Percentiles rank a stretch among this genome's conserved stretches.
Evolutionary conservation across 2,797 vertebrate species (phyloP).

Genomic region (Phataginus tricuspis): DNA sequence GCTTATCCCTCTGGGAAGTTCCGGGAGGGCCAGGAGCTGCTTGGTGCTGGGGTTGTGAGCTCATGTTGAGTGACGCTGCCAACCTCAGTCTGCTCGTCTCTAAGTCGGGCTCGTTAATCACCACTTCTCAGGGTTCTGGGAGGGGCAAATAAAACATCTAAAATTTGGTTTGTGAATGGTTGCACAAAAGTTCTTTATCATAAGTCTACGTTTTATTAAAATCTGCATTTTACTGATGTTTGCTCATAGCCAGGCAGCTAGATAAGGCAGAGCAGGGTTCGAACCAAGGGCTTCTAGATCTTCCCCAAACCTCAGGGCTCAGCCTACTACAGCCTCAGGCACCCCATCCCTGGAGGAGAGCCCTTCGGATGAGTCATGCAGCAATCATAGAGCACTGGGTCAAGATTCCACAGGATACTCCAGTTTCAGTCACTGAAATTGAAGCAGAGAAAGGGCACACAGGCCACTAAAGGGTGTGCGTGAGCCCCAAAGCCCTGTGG

Average conservation of each 20-base stretch:
- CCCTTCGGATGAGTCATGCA: neutral
- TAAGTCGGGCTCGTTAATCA: neutral
- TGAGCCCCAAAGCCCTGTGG: rapidly evolving
- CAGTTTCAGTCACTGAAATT: neutral
- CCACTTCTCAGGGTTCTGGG: neutral
- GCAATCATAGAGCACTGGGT: neutral
- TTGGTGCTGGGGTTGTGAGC: neutral
- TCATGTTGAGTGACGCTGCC: neutral
- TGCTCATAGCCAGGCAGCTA: neutral
- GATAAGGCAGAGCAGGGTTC: neutral
- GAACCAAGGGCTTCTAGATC: neutral
- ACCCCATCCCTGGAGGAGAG: neutral
- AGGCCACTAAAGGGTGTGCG: rapidly evolving
- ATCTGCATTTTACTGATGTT: neutral
- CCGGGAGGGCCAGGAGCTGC: neutral
- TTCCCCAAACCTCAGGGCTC: neutral
- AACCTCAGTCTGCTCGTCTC: neutral
- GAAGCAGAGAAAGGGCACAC: neutral
- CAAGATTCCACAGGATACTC: no score
- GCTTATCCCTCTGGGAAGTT: neutral
- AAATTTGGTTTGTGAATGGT: no score
- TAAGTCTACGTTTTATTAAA: neutral
- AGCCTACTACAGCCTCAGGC: rapidly evolving
- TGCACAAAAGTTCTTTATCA: neutral
- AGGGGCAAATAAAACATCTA: neutral